Evolutionary conservation across 1,140 invertebrate species (phyloP).

Genomic region (Bombus confusus): DNA sequence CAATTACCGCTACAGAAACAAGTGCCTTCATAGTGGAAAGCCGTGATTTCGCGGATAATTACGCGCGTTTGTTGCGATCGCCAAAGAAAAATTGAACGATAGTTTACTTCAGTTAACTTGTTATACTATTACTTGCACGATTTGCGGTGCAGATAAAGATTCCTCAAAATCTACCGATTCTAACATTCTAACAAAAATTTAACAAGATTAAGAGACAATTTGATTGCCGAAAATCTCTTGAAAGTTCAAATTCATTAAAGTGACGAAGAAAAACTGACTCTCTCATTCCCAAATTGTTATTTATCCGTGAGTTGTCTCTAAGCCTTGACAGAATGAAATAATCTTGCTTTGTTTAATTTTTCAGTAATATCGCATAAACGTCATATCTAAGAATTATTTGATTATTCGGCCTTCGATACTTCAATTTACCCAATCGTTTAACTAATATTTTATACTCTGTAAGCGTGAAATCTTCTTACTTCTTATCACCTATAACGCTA

Average conservation of each 20-base stretch:
- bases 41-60: conserved; percentile 16
- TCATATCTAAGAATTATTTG: neutral
- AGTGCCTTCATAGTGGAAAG: neutral
- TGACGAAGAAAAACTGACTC: neutral
- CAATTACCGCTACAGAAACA: conserved; percentile 63
- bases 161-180: neutral
- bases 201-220: no score
- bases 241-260: no score
- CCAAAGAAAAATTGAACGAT: neutral
- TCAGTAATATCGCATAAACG: neutral
- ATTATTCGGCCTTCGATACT: no score
- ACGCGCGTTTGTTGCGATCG: neutral
- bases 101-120: neutral
- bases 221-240: no score
- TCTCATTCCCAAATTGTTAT: neutral
- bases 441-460: neutral
- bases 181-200: no score
- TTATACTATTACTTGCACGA: no score
- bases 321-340: no score
- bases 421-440: no score
- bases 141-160: neutral
- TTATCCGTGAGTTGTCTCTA: no score
- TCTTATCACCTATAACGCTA: neutral
- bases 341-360: neutral
- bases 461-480: neutral